Evolutionary conservation across 2,113 vertebrate species (phyloP).

Genomic region (Aleadryas rufinucha): DNA sequence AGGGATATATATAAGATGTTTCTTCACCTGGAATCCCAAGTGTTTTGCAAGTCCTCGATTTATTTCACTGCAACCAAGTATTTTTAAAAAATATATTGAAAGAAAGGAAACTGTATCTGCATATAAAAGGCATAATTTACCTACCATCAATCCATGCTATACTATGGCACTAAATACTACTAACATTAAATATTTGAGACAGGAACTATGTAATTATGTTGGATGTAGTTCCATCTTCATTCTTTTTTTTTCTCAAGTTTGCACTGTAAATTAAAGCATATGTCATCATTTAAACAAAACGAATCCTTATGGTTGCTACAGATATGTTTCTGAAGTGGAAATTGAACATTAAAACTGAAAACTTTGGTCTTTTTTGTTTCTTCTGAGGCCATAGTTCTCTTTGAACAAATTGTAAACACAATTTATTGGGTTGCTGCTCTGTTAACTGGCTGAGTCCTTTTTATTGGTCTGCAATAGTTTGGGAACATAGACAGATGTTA

Average conservation of each 20-base stretch:
- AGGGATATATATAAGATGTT: not conserved
- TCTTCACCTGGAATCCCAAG: not conserved
- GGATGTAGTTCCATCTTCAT: not conserved
- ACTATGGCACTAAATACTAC: not conserved
- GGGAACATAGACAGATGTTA: not conserved
- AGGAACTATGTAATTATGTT: not conserved
- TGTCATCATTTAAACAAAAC: not conserved
- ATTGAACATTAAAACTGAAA: not conserved
- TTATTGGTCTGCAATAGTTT: not conserved
- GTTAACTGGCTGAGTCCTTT: not conserved
- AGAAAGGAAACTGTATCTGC: not conserved
- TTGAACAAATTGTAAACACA: not conserved
- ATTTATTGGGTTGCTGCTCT: not conserved
- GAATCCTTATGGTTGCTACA: not conserved
- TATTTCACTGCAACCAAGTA: not conserved
- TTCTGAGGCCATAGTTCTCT: not conserved
- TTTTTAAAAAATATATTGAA: not conserved
- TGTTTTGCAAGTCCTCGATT: not conserved
- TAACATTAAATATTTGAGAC: not conserved
- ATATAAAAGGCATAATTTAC: not conserved
- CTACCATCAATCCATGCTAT: not conserved
- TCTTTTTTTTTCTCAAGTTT: not conserved
- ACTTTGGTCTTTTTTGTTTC: not conserved
- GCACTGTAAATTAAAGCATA: not conserved
- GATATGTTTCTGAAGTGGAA: not conserved